Conservation (phyloP, 1,140 invertebrate genomes). For the Myzus persicae region DNA sequence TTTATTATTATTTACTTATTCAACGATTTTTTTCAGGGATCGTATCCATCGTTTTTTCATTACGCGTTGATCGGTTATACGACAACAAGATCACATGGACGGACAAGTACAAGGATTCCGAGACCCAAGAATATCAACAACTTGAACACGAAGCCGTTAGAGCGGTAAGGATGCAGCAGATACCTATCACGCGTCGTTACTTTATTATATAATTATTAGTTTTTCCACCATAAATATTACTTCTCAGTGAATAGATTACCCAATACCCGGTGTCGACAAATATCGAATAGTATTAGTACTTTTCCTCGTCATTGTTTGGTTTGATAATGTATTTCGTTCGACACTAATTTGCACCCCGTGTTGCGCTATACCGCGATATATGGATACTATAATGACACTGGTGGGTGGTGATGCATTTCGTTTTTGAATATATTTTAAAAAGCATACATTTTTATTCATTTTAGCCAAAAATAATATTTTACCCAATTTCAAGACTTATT, state of each 20-base stretch:
- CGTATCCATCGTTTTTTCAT: conserved; percentile 79
- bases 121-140: conserved; percentile 82
- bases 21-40: conserved; percentile 67
- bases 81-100: conserved; percentile 82
- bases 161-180: conserved; percentile 72
- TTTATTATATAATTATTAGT: not conserved
- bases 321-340: not conserved
- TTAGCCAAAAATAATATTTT: no score
- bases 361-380: no score
- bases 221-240: not conserved
- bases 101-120: conserved; percentile 74
- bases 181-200: not conserved
- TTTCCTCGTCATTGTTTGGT: not conserved
- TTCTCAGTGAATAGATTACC: not conserved
- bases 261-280: not conserved
- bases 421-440: no score
- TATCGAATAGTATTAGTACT: not conserved
- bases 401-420: no score
- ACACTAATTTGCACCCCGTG: no score
- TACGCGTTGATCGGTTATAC: conserved; percentile 83
- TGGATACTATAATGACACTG: no score
- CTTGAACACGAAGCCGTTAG: conserved; percentile 82
- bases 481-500: no score
- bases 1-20: not conserved
- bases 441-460: no score